Percentiles rank a stretch among this genome's conserved stretches.
These are phyloP conservation scores for Leuciscus idus DNA, from an alignment of 2,113 vertebrate species.

Conservation along the genomic window DNA sequence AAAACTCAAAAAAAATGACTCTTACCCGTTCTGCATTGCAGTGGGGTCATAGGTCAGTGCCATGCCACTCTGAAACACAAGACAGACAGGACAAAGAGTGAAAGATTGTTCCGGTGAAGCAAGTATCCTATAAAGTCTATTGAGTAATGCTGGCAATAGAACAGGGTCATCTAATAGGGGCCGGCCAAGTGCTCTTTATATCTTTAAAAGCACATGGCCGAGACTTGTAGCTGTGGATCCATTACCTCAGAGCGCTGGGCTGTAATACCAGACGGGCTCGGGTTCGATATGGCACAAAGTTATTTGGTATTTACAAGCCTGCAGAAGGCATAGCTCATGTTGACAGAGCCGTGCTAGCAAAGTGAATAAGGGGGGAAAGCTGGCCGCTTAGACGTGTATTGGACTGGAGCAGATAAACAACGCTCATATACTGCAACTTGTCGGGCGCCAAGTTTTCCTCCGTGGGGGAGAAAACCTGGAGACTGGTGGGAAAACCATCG, in stretches of 20 bases:
- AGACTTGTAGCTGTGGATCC: slow-evolving; percentile 56
- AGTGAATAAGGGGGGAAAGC: slow-evolving; percentile 54
- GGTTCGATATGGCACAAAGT: slow-evolving; percentile 54
- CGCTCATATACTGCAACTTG: slow-evolving; percentile 50
- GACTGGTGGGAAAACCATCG: slow-evolving; percentile 40
- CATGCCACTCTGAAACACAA: slow-evolving; percentile 88
- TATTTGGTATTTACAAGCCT: slow-evolving; percentile 63
- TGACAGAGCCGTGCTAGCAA: slow-evolving; percentile 51
- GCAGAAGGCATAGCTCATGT: slow-evolving; percentile 53
- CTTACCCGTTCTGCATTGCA: slow-evolving; percentile 97
- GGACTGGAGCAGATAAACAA: slow-evolving; percentile 47
- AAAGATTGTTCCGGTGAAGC: slow-evolving; percentile 13
- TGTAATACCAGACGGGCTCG: slow-evolving; percentile 34
- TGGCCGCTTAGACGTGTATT: slow-evolving; percentile 34
- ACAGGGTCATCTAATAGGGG: slow-evolving; percentile 47
- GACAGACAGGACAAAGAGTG: slow-evolving; percentile 49
- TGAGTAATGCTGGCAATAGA: slow-evolving; percentile 49
- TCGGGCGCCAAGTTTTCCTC: slow-evolving; percentile 41
- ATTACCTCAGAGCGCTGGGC: slow-evolving; percentile 42
- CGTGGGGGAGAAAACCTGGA: slow-evolving; percentile 31
- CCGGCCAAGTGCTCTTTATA: slow-evolving; percentile 51
- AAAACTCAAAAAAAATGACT: slow-evolving; percentile 49
- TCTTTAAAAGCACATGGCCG: slow-evolving; percentile 55
- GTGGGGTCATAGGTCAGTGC: slow-evolving; percentile 96
- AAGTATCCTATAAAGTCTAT: slow-evolving; percentile 50